Percentiles rank a stretch among this genome's conserved stretches.
These are phyloP conservation scores for Pseudois nayaur DNA, from an alignment of 2,113 vertebrate species.

Conservation along the genomic window DNA sequence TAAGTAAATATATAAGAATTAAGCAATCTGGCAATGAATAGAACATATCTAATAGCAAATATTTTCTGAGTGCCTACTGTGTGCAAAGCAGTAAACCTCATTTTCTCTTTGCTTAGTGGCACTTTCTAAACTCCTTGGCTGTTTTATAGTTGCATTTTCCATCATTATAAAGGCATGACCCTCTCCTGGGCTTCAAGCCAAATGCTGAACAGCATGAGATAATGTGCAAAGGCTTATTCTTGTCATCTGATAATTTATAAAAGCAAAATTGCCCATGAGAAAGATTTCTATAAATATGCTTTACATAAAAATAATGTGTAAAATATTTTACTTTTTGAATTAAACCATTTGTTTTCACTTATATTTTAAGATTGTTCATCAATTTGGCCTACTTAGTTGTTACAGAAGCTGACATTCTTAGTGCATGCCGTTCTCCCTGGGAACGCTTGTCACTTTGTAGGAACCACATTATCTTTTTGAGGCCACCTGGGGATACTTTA, in stretches of 20 bases:
- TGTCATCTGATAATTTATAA: slow-evolving; percentile 77
- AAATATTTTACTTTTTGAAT: slow-evolving; percentile 42
- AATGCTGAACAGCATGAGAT: slow-evolving; percentile 74
- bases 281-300: slow-evolving; percentile 50
- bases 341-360: slow-evolving; percentile 38
- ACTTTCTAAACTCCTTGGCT: slow-evolving; percentile 49
- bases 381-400: neutral
- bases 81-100: neutral
- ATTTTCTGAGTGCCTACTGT: slow-evolving; percentile 48
- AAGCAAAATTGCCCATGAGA: slow-evolving; percentile 55
- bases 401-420: slow-evolving; percentile 9
- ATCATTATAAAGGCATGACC: slow-evolving; percentile 74
- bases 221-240: slow-evolving; percentile 74
- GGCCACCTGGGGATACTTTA: slow-evolving; percentile 41
- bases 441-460: slow-evolving; percentile 33
- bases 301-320: slow-evolving; percentile 47
- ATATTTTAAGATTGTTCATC: slow-evolving; percentile 29
- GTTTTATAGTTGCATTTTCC: slow-evolving; percentile 73
- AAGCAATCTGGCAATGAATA: neutral
- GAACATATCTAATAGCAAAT: neutral
- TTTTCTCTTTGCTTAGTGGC: slow-evolving; percentile 52
- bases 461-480: slow-evolving; percentile 40
- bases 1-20: neutral
- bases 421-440: neutral
- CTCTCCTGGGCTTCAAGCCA: slow-evolving; percentile 76